Base-by-base conservation (phyloP, 2,113 vertebrate genomes). In the Macrotus californicus region DNA sequence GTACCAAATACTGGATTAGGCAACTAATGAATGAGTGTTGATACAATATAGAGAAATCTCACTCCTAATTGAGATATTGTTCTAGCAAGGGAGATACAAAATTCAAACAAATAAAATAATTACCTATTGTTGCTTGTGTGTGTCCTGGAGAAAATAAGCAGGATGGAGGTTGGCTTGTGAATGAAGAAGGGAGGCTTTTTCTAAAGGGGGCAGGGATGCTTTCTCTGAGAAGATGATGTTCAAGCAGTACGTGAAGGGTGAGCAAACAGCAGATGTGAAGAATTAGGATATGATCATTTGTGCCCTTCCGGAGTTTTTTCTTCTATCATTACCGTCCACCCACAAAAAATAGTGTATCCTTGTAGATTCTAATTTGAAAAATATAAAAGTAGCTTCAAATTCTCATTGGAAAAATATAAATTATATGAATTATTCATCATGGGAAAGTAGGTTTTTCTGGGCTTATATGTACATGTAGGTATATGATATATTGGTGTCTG, bases 311-410 rank as follows among this genome's bases (percentile, higher is more conserved):
- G 4, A 64, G 70, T 31, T 84, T 82, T 82, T 77, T n/a, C 14
- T 4, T 93, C 13, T 93, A 18, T 43, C 10, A n/a, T 46, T 24
- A 85, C 72, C 72, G 29, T 50, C 43, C 43, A 36, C 54, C 21
- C 26, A 73, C 56, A 59, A 9, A 54, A 79, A 89, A 36, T 16
- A 26, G 13, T 31, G 4, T 46, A 82, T 86, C 84, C 14, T 92
- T 91, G 87, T n/a, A 93, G 95, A 86, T 41, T 91, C 11, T 70
- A 59, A 89, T 87, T 84, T 75, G 41, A 93, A 93, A 95, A 89
- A 41, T 29, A 21, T 77, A 69, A 89, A 97, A 92, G 22, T 59
- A 88, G 24, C 12, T 29, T 73, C 26, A 31, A 29, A 75, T 94
- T 79, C 10, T 70, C 46, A 86, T 81, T 92, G 75, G 41, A 92